Conservation (phyloP, 1,140 invertebrate genomes). For the Potamilus streckersoni region DNA sequence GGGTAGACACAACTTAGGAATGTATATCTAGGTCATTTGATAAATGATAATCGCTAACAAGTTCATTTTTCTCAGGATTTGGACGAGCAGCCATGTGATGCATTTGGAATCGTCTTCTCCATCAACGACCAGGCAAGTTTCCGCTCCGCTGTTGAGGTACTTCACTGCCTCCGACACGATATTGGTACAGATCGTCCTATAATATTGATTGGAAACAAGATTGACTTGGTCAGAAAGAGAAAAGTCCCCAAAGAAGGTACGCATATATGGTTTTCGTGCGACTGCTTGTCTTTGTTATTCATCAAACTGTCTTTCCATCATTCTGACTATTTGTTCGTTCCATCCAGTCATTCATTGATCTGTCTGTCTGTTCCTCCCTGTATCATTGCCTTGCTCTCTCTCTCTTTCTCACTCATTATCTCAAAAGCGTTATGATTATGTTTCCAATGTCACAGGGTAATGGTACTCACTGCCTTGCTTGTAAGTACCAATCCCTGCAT, state of each 20-base stretch:
- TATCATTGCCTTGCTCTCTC: not conserved
- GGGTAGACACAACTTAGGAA: too few relatives aligned
- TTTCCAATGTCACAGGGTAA: too few relatives aligned
- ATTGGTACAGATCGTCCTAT: constrained; percentile 48
- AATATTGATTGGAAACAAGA: constrained; percentile 53
- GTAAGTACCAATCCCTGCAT: too few relatives aligned
- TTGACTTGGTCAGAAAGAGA: constrained; percentile 51
- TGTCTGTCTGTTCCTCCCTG: not conserved
- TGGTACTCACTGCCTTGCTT: too few relatives aligned
- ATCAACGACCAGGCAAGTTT: constrained; percentile 83
- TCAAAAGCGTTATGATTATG: too few relatives aligned
- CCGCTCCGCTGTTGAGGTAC: constrained; percentile 40
- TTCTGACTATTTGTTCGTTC: too few relatives aligned
- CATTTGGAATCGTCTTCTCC: constrained; percentile 69
- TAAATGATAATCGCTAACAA: too few relatives aligned
- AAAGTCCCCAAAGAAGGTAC: constrained; percentile 51
- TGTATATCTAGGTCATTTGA: too few relatives aligned
- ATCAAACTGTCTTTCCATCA: too few relatives aligned
- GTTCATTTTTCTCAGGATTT: too few relatives aligned
- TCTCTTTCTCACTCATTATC: not conserved
- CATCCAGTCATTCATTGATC: not conserved
- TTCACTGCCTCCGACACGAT: constrained; percentile 50
- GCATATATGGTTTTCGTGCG: not conserved
- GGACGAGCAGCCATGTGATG: constrained; percentile 24
- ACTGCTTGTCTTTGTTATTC: too few relatives aligned